phyloP scores from a whole-genome alignment of 2,888 invertebrate species.

The Epistrophe grossulariae region DNA sequence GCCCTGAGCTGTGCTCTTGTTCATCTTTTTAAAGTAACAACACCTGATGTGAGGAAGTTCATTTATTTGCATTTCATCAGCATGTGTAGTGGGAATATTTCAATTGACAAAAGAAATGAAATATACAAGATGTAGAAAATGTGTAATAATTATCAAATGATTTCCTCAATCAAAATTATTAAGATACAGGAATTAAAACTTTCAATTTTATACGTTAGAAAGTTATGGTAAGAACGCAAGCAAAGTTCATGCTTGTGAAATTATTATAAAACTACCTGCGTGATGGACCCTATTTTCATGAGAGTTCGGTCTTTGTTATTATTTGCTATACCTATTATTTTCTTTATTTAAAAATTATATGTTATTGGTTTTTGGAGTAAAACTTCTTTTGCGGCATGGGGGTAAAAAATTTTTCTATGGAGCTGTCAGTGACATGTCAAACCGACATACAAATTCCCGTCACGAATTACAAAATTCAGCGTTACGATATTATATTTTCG shows the following conservation, averaged over 20 bases:
- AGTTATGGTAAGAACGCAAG: neutral
- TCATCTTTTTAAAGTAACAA: neutral
- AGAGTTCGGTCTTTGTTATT: too few relatives aligned
- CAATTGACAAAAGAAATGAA: neutral
- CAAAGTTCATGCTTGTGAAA: neutral
- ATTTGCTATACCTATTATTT: too few relatives aligned
- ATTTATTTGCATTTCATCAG: conserved; percentile 31
- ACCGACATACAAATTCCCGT: too few relatives aligned
- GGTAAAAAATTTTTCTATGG: too few relatives aligned
- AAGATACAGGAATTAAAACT: neutral
- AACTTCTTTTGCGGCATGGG: too few relatives aligned
- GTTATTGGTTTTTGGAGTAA: too few relatives aligned
- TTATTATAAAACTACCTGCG: neutral
- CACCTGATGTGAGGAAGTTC: neutral
- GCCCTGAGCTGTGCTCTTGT: neutral
- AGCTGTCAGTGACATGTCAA: too few relatives aligned
- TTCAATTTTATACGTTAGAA: neutral
- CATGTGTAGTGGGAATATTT: conserved; percentile 39
- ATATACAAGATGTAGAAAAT: conserved; percentile 38
- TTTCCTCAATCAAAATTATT: neutral
- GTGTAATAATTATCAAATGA: neutral
- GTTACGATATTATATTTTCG: too few relatives aligned
- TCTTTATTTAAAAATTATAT: too few relatives aligned
- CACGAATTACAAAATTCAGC: too few relatives aligned
- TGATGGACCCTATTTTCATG: too few relatives aligned